These are phyloP conservation scores for Acipenser ruthenus DNA, from an alignment of 2,797 vertebrate genomes.

Conservation along the genomic window DNA sequence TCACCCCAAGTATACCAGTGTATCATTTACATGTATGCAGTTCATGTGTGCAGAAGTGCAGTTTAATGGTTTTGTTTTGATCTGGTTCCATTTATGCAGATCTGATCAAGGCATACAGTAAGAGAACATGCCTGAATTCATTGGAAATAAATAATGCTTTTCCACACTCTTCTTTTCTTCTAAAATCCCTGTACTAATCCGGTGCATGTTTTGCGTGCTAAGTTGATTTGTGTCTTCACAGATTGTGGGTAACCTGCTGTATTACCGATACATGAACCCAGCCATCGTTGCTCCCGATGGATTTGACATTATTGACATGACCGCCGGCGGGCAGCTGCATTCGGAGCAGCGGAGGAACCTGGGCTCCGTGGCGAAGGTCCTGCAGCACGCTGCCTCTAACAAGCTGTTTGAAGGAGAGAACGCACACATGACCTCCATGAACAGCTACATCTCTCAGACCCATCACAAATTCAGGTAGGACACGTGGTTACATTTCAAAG, in stretches of 20 bases:
- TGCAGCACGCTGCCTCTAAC: constrained; percentile 91
- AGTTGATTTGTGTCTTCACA: constrained; percentile 30
- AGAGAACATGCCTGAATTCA: too few species aligned
- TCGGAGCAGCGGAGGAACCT: constrained; percentile 88
- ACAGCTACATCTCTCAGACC: constrained; percentile 82
- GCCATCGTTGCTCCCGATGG: constrained; percentile 95
- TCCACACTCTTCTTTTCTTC: too few species aligned
- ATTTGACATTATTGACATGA: constrained; percentile 96
- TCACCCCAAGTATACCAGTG: too few species aligned
- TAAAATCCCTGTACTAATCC: too few species aligned
- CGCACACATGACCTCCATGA: constrained; percentile 84
- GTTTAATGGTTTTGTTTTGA: too few species aligned
- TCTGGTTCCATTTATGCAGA: too few species aligned
- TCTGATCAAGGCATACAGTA: too few species aligned
- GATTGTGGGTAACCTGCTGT: constrained; percentile 94
- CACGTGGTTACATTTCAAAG: too few species aligned
- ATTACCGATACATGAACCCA: constrained; percentile 98
- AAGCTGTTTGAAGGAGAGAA: constrained; percentile 95
- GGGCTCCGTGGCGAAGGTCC: constrained; percentile 91
- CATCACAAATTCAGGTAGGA: constrained; percentile 87
- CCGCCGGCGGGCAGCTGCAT: constrained; percentile 88
- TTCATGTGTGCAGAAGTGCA: too few species aligned
- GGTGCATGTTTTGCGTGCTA: too few species aligned
- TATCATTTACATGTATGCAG: too few species aligned
- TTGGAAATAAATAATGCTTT: too few species aligned